phyloP scores from a whole-genome alignment of 2,888 invertebrate species.

The Lomographa bimaculata region DNA sequence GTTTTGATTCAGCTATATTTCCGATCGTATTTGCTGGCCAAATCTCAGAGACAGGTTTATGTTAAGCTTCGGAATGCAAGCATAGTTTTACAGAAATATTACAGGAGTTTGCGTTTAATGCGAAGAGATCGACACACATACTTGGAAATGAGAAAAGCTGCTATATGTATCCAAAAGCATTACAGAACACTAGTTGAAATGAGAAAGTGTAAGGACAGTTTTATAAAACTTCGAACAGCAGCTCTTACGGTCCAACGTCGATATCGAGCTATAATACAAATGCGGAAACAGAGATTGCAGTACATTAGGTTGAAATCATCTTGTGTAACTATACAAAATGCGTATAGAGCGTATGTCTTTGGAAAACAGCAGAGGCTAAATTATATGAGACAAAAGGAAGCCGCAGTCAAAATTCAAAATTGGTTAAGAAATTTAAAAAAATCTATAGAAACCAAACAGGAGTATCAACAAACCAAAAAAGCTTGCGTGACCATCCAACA shows the following conservation, averaged over 20 bases:
- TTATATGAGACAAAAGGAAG: conserved; percentile 54
- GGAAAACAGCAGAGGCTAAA: conserved; percentile 48
- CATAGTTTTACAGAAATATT: conserved; percentile 59
- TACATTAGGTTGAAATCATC: conserved; percentile 52
- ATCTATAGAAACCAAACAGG: conserved; percentile 44
- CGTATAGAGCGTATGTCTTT: conserved; percentile 56
- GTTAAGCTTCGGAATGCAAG: conserved; percentile 38
- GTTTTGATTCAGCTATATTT: conserved; percentile 42
- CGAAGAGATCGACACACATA: conserved; percentile 47
- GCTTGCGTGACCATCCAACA: conserved; percentile 73
- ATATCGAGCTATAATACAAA: conserved; percentile 61
- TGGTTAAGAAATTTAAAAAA: conserved; percentile 65
- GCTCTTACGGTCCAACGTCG: conserved; percentile 63
- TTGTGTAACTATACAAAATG: conserved; percentile 61
- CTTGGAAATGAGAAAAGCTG: conserved; percentile 40
- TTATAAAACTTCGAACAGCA: conserved; percentile 48
- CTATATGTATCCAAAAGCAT: conserved; percentile 55
- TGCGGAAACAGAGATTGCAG: conserved; percentile 50
- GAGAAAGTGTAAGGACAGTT: conserved; percentile 43
- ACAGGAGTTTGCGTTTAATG: conserved; percentile 64
- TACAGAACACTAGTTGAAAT: conserved; percentile 61
- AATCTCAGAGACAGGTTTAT: conserved; percentile 38
- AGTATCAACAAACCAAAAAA: conserved; percentile 50
- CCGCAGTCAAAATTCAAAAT: conserved; percentile 66
- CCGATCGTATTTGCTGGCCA: conserved; percentile 40